These are phyloP conservation scores for Cichlasoma orientale DNA, from an alignment of 2,797 vertebrate species.

Conservation along the genomic window DNA sequence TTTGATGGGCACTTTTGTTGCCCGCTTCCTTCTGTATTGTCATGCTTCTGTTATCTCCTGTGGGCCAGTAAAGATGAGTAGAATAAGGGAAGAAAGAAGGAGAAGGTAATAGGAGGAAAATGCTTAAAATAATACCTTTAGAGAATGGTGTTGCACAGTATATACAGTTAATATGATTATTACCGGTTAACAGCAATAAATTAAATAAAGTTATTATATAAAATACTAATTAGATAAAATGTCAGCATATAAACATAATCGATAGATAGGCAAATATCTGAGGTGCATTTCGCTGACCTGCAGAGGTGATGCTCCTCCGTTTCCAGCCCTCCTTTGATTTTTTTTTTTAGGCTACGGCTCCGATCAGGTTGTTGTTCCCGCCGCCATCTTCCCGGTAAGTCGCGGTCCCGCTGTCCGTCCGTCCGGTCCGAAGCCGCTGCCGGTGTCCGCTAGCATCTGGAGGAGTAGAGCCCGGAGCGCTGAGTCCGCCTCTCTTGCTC, in stretches of 20 bases:
- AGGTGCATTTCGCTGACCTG: slow-evolving; percentile 31
- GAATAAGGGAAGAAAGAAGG: not conserved
- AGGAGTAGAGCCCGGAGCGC: not conserved
- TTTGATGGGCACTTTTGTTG: not conserved
- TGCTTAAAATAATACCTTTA: not conserved
- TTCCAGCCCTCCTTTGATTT: not conserved
- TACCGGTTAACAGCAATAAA: not conserved
- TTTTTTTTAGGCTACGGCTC: slow-evolving; percentile 4
- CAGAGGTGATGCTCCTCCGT: slow-evolving; percentile 42
- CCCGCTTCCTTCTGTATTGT: not conserved
- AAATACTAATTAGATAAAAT: not conserved
- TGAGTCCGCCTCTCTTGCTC: not conserved
- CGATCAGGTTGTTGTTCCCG: slow-evolving; percentile 6
- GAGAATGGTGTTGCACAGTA: not conserved
- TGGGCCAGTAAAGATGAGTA: not conserved
- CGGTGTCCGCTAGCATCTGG: slow-evolving; percentile 43
- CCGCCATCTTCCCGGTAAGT: slow-evolving; percentile 49
- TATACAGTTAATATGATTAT: not conserved
- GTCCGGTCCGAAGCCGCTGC: slow-evolving; percentile 27
- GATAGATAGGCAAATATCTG: not conserved
- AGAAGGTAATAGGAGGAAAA: not conserved
- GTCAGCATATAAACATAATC: not conserved
- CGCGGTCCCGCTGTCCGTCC: slow-evolving; percentile 3
- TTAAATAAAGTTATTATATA: too few species aligned
- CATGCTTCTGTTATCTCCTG: not conserved